A percentile compares a stretch with the other conserved stretches of the same genome.
Conservation (phyloP, 2,113 vertebrate species). For the Perccottus glenii region DNA sequence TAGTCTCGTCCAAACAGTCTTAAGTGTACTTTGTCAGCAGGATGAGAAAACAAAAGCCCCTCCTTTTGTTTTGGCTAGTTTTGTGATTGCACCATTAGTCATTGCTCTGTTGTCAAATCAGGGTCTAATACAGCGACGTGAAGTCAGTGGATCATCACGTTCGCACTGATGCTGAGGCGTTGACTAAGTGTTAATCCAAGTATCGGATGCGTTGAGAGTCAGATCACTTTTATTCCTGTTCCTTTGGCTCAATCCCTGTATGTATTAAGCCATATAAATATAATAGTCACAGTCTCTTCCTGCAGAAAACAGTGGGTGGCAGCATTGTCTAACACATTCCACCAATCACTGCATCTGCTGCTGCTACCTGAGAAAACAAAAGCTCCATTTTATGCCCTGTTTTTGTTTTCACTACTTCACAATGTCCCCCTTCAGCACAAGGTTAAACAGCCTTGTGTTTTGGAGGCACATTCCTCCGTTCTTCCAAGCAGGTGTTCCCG, state of each 20-base stretch:
- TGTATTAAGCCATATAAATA: no score
- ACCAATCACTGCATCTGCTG: constrained; percentile 11
- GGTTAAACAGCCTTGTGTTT: background rate
- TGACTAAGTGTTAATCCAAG: no score
- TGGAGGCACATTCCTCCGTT: background rate
- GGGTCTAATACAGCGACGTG: background rate
- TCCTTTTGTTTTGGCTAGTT: constrained; percentile 3
- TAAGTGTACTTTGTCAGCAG: background rate
- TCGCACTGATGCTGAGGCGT: no score
- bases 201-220: no score
- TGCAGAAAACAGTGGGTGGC: constrained; percentile 40
- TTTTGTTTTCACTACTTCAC: background rate
- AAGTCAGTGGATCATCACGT: no score
- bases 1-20: background rate
- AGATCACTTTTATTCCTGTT: no score
- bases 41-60: constrained; percentile 5
- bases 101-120: background rate
- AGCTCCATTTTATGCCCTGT: background rate
- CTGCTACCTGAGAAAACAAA: constrained; percentile 1
- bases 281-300: constrained; percentile 1
- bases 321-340: constrained; percentile 20
- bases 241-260: no score
- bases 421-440: background rate
- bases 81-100: background rate
- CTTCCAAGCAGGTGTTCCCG: constrained; percentile 7